phyloP scores from a whole-genome alignment of 2,888 invertebrate species.

The Charanyca ferruginea region DNA sequence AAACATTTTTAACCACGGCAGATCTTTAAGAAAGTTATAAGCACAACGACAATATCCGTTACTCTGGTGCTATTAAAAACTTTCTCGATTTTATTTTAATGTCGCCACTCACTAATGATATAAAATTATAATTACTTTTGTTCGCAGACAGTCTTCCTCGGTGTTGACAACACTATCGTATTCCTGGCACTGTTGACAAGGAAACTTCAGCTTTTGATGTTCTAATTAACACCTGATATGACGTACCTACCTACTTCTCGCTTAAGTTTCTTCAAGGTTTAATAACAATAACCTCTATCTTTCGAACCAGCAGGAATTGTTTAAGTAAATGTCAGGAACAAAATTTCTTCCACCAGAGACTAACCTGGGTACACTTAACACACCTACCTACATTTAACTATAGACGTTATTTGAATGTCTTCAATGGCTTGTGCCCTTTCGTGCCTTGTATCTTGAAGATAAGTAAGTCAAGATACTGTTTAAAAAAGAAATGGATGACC shows the following conservation, averaged over 20 bases:
- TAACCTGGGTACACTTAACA: too few relatives aligned
- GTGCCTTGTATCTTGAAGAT: too few relatives aligned
- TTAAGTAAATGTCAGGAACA: not conserved
- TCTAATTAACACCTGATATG: conserved; percentile 16
- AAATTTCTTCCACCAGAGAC: not conserved
- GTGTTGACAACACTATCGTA: conserved; percentile 51
- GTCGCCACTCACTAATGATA: conserved; percentile 15
- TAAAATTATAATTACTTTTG: conserved; percentile 58
- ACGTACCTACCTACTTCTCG: not conserved
- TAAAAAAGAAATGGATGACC: too few relatives aligned
- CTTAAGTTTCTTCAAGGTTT: conserved; percentile 5
- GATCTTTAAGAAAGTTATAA: conserved; percentile 9
- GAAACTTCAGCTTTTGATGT: conserved; percentile 48
- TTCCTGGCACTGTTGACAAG: conserved; percentile 34
- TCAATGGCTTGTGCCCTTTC: too few relatives aligned
- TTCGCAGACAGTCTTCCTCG: conserved; percentile 14
- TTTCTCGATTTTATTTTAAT: conserved; percentile 45
- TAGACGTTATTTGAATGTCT: too few relatives aligned
- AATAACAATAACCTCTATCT: not conserved
- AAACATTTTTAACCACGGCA: not conserved
- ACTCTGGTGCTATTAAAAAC: conserved; percentile 38
- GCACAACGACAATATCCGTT: conserved; percentile 16
- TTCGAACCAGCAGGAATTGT: too few relatives aligned
- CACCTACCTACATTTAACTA: too few relatives aligned
- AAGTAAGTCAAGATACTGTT: too few relatives aligned